Percentiles rank a stretch among this genome's conserved stretches.
phyloP scores from a whole-genome alignment of 2,888 invertebrate genomes.

The Dromius quadrimaculatus region DNA sequence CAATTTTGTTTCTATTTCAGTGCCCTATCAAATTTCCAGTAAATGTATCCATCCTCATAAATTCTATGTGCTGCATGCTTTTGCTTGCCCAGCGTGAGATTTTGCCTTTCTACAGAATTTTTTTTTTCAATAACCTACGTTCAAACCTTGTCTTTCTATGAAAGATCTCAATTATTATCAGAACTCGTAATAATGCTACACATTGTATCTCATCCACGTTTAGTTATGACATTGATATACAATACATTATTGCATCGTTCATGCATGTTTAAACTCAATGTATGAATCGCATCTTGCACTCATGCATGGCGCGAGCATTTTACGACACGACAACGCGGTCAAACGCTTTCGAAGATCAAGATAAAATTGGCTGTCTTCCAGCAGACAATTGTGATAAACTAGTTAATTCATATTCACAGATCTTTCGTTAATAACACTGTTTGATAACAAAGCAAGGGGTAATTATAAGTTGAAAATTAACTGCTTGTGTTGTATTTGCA shows the following conservation, averaged over 20 bases:
- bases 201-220: too few relatives aligned
- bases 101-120: too few relatives aligned
- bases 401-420: constrained; percentile 43
- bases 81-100: too few relatives aligned
- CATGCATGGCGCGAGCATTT: constrained; percentile 39
- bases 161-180: too few relatives aligned
- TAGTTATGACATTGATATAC: too few relatives aligned
- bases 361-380: constrained; percentile 48
- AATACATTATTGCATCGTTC: constrained; percentile 32
- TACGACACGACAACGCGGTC: constrained; percentile 42
- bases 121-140: too few relatives aligned
- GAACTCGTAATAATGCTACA: too few relatives aligned
- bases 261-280: constrained; percentile 35
- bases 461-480: constrained; percentile 37
- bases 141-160: too few relatives aligned
- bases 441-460: constrained; percentile 44
- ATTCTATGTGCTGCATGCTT: too few relatives aligned
- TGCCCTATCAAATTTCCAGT: too few relatives aligned
- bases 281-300: neutral
- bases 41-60: too few relatives aligned
- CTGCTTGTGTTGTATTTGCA: constrained; percentile 44
- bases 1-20: too few relatives aligned
- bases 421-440: constrained; percentile 48
- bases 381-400: constrained; percentile 48
- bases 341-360: constrained; percentile 48